Base-by-base conservation (phyloP, 2,113 vertebrate species). In the Andinoacara biseriatus region DNA sequence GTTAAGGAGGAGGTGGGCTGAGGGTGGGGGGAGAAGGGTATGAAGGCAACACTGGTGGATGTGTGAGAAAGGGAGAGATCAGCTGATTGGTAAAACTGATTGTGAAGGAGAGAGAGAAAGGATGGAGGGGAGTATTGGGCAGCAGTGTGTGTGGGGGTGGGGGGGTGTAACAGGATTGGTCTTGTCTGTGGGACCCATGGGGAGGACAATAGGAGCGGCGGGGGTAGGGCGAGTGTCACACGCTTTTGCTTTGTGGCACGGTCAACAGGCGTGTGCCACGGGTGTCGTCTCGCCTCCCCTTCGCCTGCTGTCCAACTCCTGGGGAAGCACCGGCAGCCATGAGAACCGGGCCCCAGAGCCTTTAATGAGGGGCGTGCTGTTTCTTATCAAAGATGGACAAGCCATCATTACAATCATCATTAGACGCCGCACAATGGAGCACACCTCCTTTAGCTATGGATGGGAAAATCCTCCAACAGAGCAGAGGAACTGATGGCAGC, bases 231-330 rank as follows among this genome's bases (percentile, higher is more conserved):
- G 90, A 86, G 82, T 91, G 94, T 92, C 94, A 94, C 95, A 95
- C 93, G 90, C 94, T 94, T 94, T 88, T 92, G 92, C 94, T 95
- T 95, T 94, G 95, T 95, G 92, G 90, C 89, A 89, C 92, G 90
- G 95, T 96, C 95, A 95, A 96, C 95, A 96, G 95, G 95, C 95
- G 95, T 96, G 95, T 96, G 95, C 95, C 95, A 82, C 84, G 78
- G 91, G 90, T 92, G 92, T 92, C 87, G 94, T 94, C 88, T 93
- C 89, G 85, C 89, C 89, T 86, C 92, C 88, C 91, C 91, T 86
- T 72, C 82, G 91, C 95, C 95, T 94, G 93, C 95, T 96, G 95
- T 94, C 94, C 91, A 74, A 61, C 91, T 89, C 85, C 24, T 29
- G 22, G 74, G 74, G 60, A 77, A 40, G 75, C 61, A 78, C 57